These are phyloP conservation scores for Microcebus jonahi DNA, from an alignment of 2,113 vertebrate genomes.

Conservation along the genomic window DNA sequence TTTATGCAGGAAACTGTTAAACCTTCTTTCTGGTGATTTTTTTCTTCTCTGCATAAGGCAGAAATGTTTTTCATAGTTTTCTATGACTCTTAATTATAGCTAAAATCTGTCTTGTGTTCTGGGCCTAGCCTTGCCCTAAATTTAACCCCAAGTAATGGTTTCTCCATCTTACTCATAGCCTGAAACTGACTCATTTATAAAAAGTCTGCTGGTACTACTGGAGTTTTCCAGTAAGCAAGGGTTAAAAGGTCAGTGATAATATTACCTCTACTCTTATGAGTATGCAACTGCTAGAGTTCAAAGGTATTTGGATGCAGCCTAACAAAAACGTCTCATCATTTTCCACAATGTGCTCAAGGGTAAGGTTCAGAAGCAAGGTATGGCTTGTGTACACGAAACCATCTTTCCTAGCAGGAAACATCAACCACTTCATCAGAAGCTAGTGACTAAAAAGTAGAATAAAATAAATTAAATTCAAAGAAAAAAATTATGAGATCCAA, in stretches of 20 bases:
- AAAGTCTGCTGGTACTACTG: conserved; percentile 63
- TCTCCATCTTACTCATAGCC: conserved; percentile 81
- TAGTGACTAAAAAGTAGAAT: background rate
- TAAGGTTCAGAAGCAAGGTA: background rate
- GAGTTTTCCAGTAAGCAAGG: conserved; percentile 69
- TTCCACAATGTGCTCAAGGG: background rate
- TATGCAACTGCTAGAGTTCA: conserved; percentile 3
- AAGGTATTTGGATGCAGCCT: background rate
- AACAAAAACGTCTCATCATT: background rate
- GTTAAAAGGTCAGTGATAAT: conserved; percentile 80
- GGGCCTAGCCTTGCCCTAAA: conserved; percentile 76
- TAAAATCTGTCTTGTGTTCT: conserved; percentile 73
- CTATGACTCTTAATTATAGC: conserved; percentile 58
- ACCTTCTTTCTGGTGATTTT: conserved; percentile 70
- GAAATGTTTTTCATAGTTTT: conserved; percentile 64
- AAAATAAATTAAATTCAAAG: background rate
- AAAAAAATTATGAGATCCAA: background rate
- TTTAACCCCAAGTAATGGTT: conserved; percentile 80
- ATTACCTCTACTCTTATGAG: background rate
- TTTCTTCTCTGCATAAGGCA: conserved; percentile 67
- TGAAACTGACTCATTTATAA: conserved; percentile 82
- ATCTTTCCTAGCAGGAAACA: fast-evolving
- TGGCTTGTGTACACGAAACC: fast-evolving
- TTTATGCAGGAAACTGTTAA: conserved; percentile 81
- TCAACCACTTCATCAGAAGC: background rate